These are phyloP conservation scores for Alethe diademata DNA, from an alignment of 2,113 vertebrate genomes.

Conservation along the genomic window DNA sequence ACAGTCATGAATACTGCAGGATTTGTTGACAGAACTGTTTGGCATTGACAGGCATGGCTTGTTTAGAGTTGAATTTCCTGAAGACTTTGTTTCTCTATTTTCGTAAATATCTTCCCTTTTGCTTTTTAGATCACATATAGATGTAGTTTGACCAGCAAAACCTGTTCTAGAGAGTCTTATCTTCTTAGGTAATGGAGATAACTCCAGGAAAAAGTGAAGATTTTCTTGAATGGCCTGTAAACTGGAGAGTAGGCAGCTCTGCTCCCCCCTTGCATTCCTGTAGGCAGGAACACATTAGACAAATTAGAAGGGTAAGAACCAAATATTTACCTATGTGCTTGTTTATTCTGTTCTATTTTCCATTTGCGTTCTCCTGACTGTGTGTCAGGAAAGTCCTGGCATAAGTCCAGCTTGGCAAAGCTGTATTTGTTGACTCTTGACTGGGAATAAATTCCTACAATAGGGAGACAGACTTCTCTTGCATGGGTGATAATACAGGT, in stretches of 20 bases:
- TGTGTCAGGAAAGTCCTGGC: not conserved
- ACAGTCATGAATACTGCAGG: not conserved
- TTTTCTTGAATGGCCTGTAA: not conserved
- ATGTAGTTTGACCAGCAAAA: not conserved
- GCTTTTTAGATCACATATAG: not conserved
- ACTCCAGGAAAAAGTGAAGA: not conserved
- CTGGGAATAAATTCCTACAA: not conserved
- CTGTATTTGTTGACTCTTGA: not conserved
- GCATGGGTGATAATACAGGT: not conserved
- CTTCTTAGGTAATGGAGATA: not conserved
- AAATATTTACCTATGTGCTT: not conserved
- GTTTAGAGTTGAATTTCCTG: not conserved
- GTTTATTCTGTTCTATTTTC: slow-evolving; percentile 18
- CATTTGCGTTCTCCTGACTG: not conserved
- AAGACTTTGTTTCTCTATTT: not conserved
- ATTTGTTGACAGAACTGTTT: not conserved
- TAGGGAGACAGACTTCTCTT: not conserved
- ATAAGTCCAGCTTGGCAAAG: not conserved
- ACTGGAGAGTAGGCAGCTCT: not conserved
- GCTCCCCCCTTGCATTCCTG: not conserved
- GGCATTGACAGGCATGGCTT: not conserved
- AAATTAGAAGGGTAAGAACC: not conserved
- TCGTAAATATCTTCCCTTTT: not conserved
- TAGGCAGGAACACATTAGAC: not conserved
- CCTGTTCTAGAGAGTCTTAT: not conserved